Evolutionary conservation across 2,888 invertebrate species (phyloP).

Genomic region (Marasmarcha lunaedactyla): DNA sequence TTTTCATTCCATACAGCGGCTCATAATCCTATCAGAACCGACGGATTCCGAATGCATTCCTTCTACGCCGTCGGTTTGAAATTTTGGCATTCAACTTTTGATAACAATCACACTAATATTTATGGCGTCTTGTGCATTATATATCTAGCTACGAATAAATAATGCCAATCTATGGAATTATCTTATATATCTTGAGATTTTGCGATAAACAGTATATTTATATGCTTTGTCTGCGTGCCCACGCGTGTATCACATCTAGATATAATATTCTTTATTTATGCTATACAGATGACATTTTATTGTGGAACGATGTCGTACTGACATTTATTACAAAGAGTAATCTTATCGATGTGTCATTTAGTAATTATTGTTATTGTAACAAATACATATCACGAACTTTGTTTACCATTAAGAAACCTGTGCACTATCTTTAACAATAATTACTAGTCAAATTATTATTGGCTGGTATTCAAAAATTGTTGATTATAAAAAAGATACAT

Average conservation of each 20-base stretch:
- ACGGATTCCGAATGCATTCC: no score
- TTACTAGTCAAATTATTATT: no score
- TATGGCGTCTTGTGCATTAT: slow-evolving; percentile 32
- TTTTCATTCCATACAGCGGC: neutral
- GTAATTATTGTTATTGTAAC: no score
- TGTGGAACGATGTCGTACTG: no score
- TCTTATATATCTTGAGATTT: slow-evolving; percentile 33
- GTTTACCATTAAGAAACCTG: no score
- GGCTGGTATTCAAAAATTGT: no score
- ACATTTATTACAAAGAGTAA: no score
- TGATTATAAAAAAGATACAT: no score
- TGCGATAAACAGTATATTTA: slow-evolving; percentile 29
- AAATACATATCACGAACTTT: no score
- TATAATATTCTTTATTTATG: slow-evolving; percentile 1
- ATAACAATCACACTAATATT: slow-evolving; percentile 37
- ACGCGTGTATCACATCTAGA: slow-evolving; percentile 20
- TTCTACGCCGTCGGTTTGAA: slow-evolving; percentile 18
- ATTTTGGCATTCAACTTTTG: slow-evolving; percentile 28
- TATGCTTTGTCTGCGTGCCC: slow-evolving; percentile 28
- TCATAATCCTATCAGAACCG: neutral
- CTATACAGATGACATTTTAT: no score
- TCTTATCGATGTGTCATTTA: no score
- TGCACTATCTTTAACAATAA: no score
- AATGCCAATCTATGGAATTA: slow-evolving; percentile 36
- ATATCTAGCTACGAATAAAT: slow-evolving; percentile 40